phyloP scores from a whole-genome alignment of 1,140 invertebrate genomes.

The Leucophenga varia region DNA sequence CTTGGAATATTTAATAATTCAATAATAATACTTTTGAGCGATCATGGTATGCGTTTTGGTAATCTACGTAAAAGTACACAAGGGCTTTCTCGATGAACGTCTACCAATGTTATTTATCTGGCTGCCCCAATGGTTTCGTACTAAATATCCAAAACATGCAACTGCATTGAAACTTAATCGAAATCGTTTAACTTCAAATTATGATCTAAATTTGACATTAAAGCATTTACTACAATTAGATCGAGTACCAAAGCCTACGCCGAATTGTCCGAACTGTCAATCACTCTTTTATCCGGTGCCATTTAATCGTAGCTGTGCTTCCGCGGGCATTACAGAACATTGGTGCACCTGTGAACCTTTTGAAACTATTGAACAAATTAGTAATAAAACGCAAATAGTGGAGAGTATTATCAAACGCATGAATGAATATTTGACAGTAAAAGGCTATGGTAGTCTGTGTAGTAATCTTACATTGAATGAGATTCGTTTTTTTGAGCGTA shows the following conservation, averaged over 20 bases:
- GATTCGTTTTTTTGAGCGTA: slow-evolving; percentile 14
- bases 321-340: slow-evolving; percentile 68
- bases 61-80: slow-evolving; percentile 61
- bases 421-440: slow-evolving; percentile 24
- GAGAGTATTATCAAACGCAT: slow-evolving; percentile 56
- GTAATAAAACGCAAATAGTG: slow-evolving; percentile 47
- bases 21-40: slow-evolving; percentile 77
- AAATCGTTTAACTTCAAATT: slow-evolving; percentile 74
- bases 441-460: slow-evolving; percentile 11
- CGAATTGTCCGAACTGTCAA: slow-evolving; percentile 62
- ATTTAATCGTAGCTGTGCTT: slow-evolving; percentile 65
- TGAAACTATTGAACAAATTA: slow-evolving; percentile 40
- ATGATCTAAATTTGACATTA: slow-evolving; percentile 72
- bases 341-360: slow-evolving; percentile 73
- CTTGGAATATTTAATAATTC: slow-evolving; percentile 64
- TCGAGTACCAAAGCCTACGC: slow-evolving; percentile 49
- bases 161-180: slow-evolving; percentile 70
- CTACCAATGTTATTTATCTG: slow-evolving; percentile 79
- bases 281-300: slow-evolving; percentile 67
- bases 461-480: slow-evolving; percentile 13
- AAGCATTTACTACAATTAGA: slow-evolving; percentile 47
- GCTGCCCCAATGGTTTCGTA: slow-evolving; percentile 70
- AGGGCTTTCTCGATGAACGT: slow-evolving; percentile 83
- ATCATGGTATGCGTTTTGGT: slow-evolving; percentile 89
- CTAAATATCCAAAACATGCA: slow-evolving; percentile 63